Conservation (phyloP, 2,888 invertebrate genomes). For the Leptopilina drosophilae region DNA sequence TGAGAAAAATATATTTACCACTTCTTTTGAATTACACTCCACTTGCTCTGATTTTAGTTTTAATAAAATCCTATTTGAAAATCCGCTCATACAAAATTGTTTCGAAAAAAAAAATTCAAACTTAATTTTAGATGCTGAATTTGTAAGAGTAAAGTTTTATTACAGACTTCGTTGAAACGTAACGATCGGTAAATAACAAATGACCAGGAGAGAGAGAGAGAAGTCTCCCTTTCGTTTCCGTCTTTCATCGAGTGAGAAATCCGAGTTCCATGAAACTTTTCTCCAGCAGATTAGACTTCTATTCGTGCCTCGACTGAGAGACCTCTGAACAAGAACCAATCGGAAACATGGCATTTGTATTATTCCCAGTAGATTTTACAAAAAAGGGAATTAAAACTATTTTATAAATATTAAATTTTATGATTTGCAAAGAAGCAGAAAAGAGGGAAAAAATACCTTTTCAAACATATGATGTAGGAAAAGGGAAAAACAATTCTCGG, state of each 20-base stretch:
- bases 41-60: too few species aligned
- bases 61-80: not conserved
- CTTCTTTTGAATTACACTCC: too few species aligned
- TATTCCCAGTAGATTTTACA: constrained; percentile 5
- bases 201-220: constrained; percentile 48
- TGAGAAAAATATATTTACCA: too few species aligned
- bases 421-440: too few species aligned
- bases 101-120: not conserved
- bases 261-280: constrained; percentile 56
- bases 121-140: constrained; percentile 18
- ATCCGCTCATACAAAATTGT: not conserved
- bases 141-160: constrained; percentile 50
- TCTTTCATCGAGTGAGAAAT: constrained; percentile 57
- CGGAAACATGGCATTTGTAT: constrained; percentile 24
- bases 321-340: not conserved
- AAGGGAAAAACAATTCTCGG: not conserved
- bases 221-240: constrained; percentile 5
- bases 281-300: constrained; percentile 27
- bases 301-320: constrained; percentile 37
- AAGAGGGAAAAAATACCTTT: too few species aligned
- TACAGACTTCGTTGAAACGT: constrained; percentile 66
- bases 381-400: not conserved
- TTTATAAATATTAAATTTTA: too few species aligned
- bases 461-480: not conserved
- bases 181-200: constrained; percentile 70